A percentile compares a stretch with the other conserved stretches of the same genome.
Conservation (phyloP, 1,140 invertebrate species). For the Aphaenogaster rudis region DNA sequence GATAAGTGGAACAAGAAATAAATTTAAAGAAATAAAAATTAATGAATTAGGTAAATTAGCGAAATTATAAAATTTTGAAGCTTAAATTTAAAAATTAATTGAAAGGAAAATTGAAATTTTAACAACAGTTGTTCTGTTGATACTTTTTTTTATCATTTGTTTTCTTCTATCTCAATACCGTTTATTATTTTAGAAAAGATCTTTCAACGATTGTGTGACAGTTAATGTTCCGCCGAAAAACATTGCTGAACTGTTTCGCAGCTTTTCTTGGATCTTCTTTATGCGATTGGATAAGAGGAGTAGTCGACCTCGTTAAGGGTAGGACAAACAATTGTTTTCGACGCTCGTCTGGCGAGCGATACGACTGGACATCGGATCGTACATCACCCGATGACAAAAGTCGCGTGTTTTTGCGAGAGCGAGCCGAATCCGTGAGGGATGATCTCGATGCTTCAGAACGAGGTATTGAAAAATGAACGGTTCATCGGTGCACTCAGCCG, state of each 20-base stretch:
- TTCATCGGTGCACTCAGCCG: constrained; percentile 75
- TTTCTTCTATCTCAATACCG: background rate
- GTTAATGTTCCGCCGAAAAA: constrained; percentile 9
- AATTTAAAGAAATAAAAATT: no score
- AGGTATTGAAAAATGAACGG: constrained; percentile 79
- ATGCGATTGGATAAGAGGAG: constrained; percentile 7
- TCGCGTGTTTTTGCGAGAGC: constrained; percentile 74
- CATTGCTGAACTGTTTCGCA: background rate
- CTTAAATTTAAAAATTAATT: no score
- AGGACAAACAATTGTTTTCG: constrained; percentile 65
- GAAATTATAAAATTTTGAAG: no score
- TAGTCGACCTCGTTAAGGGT: constrained; percentile 59
- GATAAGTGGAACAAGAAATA: no score
- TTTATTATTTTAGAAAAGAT: background rate
- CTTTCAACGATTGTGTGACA: background rate
- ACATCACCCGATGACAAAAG: constrained; percentile 77
- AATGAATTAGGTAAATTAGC: no score
- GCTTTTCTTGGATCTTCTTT: constrained; percentile 11
- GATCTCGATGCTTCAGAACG: constrained; percentile 71
- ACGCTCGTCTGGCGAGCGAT: constrained; percentile 44
- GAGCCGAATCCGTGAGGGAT: constrained; percentile 74
- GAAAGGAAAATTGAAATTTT: background rate
- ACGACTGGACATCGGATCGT: constrained; percentile 67
- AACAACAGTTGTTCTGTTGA: background rate
- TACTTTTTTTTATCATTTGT: background rate